Conservation (phyloP, 2,113 vertebrate species). For the Carollia perspicillata region DNA sequence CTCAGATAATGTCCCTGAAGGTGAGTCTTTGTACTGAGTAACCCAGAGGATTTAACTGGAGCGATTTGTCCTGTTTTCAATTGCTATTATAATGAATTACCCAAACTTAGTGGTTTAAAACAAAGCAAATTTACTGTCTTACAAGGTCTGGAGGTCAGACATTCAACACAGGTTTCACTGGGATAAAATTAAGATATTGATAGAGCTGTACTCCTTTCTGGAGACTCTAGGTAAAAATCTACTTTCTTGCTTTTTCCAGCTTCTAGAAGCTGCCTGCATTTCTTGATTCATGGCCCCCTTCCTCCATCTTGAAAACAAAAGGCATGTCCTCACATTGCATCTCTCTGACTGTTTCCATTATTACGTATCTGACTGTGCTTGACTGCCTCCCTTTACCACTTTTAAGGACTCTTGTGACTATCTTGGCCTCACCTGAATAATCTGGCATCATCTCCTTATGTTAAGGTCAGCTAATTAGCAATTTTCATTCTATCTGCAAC, state of each 20-base stretch:
- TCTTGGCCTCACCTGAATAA: background rate
- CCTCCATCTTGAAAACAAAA: background rate
- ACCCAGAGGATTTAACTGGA: background rate
- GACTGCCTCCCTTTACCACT: background rate
- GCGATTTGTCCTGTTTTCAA: background rate
- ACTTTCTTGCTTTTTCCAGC: background rate
- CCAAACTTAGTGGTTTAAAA: background rate
- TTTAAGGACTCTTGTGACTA: background rate
- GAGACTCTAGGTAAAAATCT: background rate
- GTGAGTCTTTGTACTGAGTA: background rate
- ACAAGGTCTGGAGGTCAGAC: background rate
- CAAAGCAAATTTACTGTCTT: background rate
- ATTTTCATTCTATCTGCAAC: background rate
- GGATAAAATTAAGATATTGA: background rate
- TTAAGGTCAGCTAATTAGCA: background rate
- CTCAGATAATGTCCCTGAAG: background rate
- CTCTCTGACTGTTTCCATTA: background rate
- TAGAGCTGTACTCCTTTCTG: background rate
- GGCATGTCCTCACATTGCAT: background rate
- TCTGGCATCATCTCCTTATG: background rate
- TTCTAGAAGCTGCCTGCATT: background rate
- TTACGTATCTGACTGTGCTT: background rate
- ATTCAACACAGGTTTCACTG: background rate
- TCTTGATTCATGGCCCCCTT: background rate
- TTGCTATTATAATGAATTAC: background rate